phyloP scores from a whole-genome alignment of 2,797 vertebrate species.

The Masticophis lateralis region DNA sequence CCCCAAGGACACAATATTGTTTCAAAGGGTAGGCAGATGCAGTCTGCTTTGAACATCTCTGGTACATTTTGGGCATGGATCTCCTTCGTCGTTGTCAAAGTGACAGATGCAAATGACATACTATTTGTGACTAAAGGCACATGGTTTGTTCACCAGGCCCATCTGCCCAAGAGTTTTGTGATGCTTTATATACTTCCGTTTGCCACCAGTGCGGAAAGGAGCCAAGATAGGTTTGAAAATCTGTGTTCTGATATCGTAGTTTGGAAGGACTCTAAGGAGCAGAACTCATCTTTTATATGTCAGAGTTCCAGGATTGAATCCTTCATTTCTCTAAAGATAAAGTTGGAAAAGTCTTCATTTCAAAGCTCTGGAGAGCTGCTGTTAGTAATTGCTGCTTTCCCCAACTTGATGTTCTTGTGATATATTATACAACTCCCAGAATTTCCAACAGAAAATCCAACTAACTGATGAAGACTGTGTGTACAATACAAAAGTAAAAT shows the following conservation, averaged over 20 bases:
- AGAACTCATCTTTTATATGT: background rate
- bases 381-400: background rate
- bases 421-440: background rate
- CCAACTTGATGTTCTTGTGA: background rate
- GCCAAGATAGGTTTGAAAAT: no score
- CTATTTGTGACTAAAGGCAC: background rate
- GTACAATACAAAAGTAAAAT: background rate
- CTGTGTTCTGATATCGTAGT: background rate
- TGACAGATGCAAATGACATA: accelerated
- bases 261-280: background rate
- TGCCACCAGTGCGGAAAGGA: background rate
- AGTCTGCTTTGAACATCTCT: background rate
- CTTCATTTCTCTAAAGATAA: background rate
- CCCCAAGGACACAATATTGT: background rate
- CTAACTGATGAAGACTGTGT: background rate
- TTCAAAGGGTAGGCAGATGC: background rate
- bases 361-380: background rate
- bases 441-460: background rate
- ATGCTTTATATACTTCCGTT: background rate
- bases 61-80: background rate
- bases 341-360: background rate
- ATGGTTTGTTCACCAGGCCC: background rate
- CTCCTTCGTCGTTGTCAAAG: background rate
- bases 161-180: background rate
- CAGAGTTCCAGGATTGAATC: background rate